Evolutionary conservation across 1,140 invertebrate species (phyloP).

Genomic region (Daktulosphaira vitifoliae): DNA sequence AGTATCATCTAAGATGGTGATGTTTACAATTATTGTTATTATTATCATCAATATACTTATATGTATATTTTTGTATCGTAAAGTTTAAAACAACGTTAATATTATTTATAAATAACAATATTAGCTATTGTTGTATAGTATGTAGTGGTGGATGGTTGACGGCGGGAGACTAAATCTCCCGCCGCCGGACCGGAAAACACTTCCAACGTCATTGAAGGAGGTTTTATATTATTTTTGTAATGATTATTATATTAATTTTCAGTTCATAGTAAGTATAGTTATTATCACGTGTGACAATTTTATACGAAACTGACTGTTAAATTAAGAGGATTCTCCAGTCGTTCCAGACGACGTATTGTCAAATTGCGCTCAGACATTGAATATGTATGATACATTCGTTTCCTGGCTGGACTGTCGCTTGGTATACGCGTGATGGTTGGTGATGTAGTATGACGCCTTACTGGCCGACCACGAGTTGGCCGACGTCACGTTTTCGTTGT

Average conservation of each 20-base stretch:
- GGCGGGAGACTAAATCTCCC: not conserved
- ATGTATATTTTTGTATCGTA: no score
- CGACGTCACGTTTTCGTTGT: slow-evolving; percentile 72
- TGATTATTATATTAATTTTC: not conserved
- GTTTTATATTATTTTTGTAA: slow-evolving; percentile 5
- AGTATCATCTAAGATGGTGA: no score
- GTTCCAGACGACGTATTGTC: not conserved
- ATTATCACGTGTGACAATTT: not conserved
- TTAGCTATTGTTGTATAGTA: no score
- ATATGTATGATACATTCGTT: slow-evolving; percentile 42
- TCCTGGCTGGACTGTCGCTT: slow-evolving; percentile 40
- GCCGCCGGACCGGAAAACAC: slow-evolving; percentile 18
- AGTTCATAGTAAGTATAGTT: not conserved
- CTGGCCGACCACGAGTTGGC: slow-evolving; percentile 68
- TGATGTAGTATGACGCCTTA: slow-evolving; percentile 69
- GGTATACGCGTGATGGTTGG: slow-evolving; percentile 49
- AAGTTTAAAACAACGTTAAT: no score
- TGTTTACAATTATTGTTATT: no score
- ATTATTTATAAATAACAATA: no score
- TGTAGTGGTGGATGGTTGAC: no score
- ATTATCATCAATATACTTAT: no score
- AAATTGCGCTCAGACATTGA: slow-evolving; percentile 36
- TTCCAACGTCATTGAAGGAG: slow-evolving; percentile 33
- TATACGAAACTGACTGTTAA: not conserved
- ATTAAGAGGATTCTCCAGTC: not conserved